Evolutionary conservation across 1,140 invertebrate species (phyloP).

Genomic region (Drosophila willistoni): DNA sequence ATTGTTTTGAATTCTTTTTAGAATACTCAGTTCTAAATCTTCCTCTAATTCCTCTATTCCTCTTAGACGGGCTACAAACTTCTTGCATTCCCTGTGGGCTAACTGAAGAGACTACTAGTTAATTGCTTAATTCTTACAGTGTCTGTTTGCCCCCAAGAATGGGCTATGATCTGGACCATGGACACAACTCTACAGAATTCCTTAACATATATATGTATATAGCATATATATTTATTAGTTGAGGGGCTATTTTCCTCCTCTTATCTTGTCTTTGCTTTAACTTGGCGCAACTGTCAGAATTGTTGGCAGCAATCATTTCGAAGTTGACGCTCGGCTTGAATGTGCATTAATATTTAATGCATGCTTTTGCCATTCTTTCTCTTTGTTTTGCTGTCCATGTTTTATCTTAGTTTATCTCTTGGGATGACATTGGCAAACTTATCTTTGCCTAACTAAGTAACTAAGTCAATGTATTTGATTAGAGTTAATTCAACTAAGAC

Average conservation of each 20-base stretch:
- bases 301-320: conserved; percentile 9
- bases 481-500: conserved; percentile 5
- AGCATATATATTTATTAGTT: conserved; percentile 2
- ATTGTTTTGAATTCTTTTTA: no score
- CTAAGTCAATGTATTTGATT: conserved; percentile 5
- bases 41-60: no score
- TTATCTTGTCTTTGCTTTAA: not conserved
- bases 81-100: no score
- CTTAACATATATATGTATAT: no score
- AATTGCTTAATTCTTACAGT: no score
- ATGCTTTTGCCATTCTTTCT: conserved; percentile 4
- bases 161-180: no score
- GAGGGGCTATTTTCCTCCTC: not conserved
- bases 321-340: conserved; percentile 1
- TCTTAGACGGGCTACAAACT: no score
- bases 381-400: conserved; percentile 1
- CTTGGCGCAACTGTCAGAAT: conserved; percentile 3
- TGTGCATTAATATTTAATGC: conserved; percentile 6
- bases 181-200: no score
- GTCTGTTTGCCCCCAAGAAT: no score
- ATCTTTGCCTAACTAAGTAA: conserved; percentile 2
- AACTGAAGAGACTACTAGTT: no score
- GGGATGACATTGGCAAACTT: conserved; percentile 1
- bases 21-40: no score
- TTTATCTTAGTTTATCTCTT: conserved; percentile 5